These are phyloP conservation scores for Euura saliciscinereae DNA, from an alignment of 1,140 invertebrate species.

Conservation along the genomic window DNA sequence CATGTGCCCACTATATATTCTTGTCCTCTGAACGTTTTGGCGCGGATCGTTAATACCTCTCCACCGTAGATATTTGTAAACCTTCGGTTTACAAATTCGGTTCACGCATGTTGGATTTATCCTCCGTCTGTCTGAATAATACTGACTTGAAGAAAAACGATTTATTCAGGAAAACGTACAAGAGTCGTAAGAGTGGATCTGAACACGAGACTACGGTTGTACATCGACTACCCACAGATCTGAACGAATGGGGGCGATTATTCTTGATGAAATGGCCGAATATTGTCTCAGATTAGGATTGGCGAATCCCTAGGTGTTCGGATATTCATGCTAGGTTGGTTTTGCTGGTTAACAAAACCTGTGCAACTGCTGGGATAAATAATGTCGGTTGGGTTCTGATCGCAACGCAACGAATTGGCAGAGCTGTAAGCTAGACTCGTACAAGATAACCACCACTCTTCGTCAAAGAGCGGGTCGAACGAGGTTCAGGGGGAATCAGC, in stretches of 20 bases:
- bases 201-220: neutral
- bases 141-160: conserved; percentile 5
- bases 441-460: conserved; percentile 5
- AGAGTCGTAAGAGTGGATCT: neutral
- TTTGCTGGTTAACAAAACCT: neutral
- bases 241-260: neutral
- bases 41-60: neutral
- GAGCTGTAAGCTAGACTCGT: conserved; percentile 8
- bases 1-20: neutral
- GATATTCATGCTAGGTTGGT: neutral
- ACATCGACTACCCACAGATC: too few relatives aligned
- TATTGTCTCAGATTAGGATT: neutral
- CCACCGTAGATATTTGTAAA: neutral
- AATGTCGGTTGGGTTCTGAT: neutral
- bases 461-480: neutral
- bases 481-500: neutral
- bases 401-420: neutral
- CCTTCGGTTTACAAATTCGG: neutral
- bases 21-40: neutral
- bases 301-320: neutral
- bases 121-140: conserved; percentile 11
- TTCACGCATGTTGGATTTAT: conserved; percentile 8
- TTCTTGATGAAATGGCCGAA: neutral
- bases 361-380: neutral
- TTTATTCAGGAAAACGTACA: neutral